Percentiles rank a stretch among this genome's conserved stretches.
Conservation (phyloP, 2,797 vertebrate species). For the Squalus acanthias region DNA sequence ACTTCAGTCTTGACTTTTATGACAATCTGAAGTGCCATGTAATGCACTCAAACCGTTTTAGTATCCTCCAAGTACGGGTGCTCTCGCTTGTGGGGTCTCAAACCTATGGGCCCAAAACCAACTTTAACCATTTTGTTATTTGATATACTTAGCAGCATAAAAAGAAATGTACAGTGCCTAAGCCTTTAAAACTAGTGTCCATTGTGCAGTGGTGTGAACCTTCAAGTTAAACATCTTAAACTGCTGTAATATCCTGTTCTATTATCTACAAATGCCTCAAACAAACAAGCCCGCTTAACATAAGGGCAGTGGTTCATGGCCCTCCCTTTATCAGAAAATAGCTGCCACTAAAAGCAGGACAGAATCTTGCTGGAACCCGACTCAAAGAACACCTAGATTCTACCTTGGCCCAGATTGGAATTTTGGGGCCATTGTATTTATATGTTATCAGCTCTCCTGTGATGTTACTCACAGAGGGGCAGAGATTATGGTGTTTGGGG, state of each 20-base stretch:
- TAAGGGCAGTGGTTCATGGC: not conserved
- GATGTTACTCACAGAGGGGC: not conserved
- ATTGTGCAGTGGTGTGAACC: not conserved
- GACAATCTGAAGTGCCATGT: not conserved
- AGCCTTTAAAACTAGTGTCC: not conserved
- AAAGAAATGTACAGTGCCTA: not conserved
- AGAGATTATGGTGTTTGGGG: not conserved
- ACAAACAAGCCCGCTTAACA: not conserved
- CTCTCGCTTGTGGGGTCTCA: not conserved
- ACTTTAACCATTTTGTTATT: not conserved
- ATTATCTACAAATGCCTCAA: not conserved
- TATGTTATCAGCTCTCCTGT: not conserved
- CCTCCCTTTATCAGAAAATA: not conserved
- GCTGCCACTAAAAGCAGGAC: not conserved
- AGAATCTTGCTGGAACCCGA: not conserved
- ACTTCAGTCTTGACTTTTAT: not conserved
- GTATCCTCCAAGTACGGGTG: not conserved
- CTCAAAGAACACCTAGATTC: not conserved
- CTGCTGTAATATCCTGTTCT: not conserved
- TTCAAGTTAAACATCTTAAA: not conserved
- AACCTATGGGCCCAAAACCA: not conserved
- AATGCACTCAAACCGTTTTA: not conserved
- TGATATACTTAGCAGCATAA: not conserved
- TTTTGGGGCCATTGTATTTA: not conserved
- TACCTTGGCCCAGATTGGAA: not conserved